Evolutionary conservation across 2,113 vertebrate genomes (phyloP), one percentile per base, ranked within the genome.

Genomic region (Mormyrus iriodes): DNA sequence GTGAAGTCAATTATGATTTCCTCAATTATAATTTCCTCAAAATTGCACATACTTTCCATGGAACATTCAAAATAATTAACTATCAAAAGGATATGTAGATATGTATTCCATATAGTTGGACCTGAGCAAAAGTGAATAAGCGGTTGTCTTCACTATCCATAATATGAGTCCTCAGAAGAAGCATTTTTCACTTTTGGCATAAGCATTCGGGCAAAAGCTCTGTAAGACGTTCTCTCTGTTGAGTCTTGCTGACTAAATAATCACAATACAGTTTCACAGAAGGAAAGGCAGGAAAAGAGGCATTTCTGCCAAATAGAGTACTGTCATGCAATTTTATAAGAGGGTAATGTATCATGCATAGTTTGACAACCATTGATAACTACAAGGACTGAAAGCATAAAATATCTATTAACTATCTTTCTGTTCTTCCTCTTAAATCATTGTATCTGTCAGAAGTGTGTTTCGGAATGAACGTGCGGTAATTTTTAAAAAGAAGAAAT

Each of bases 1-100:
- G 27, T 31, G 53, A 69, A 88, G 19, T 76, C 73, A 82, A n/a
- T 82, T 88, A 82, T 79, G 51, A 83, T n/a, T n/a, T n/a, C n/a
- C n/a, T n/a, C n/a, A n/a, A n/a, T n/a, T n/a, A n/a, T 8, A 52
- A 82, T 48, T 53, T 42, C 48, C 46, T 65, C 7, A 48, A 65
- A 46, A 65, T 13, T 53, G 46, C 51, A n/a, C 8, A 27, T 27
- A n/a, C 39, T 58, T 19, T 85, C n/a, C 21, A 5, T 2, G 21
- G 19, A 58, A n/a, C 27, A 21, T 46, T 87, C 17, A 44, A 24
- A 84, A 86, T 35, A 69, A 27, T 5, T 49, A 49, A 73, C 44
- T 24, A n/a, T 48, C 21, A 84, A 27, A 10, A 88, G 87, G 42
- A 35, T 24, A 49, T 46, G 61, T 6, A 49, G 87, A n/a, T 42